These are phyloP conservation scores for Phortica variegata DNA, from an alignment of 1,140 invertebrate species.

Conservation along the genomic window DNA sequence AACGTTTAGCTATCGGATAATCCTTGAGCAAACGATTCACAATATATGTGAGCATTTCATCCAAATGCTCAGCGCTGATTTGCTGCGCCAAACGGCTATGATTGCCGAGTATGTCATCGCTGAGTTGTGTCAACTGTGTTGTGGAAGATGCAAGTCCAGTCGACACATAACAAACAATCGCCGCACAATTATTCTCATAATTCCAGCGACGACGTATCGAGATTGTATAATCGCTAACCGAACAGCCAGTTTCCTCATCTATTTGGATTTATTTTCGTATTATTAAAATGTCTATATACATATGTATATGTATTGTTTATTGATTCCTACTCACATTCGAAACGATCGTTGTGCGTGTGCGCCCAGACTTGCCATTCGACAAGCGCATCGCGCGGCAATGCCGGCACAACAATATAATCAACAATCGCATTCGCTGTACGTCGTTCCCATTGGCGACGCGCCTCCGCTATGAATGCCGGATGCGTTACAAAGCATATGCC, in stretches of 20 bases:
- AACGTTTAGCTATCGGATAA: slow-evolving; percentile 56
- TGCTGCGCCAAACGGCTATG: slow-evolving; percentile 59
- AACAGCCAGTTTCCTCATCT: slow-evolving; percentile 87
- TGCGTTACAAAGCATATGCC: slow-evolving; percentile 81
- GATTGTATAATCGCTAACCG: slow-evolving; percentile 75
- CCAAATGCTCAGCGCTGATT: slow-evolving; percentile 64
- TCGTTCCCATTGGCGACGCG: slow-evolving; percentile 76
- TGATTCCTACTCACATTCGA: slow-evolving; percentile 78
- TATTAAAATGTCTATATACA: no score
- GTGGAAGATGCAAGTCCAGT: slow-evolving; percentile 68
- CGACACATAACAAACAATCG: slow-evolving; percentile 78
- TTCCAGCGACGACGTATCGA: slow-evolving; percentile 81
- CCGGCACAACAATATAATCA: slow-evolving; percentile 80
- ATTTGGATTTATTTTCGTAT: slow-evolving; percentile 17
- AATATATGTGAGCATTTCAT: slow-evolving; percentile 71
- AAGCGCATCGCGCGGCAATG: slow-evolving; percentile 75
- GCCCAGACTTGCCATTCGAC: slow-evolving; percentile 93
- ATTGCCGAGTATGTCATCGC: slow-evolving; percentile 61
- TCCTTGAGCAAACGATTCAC: slow-evolving; percentile 72
- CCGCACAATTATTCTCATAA: slow-evolving; percentile 83
- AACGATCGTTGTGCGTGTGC: slow-evolving; percentile 80
- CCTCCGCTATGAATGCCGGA: slow-evolving; percentile 68
- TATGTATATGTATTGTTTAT: no score
- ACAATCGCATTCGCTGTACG: slow-evolving; percentile 84
- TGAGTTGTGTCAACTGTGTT: slow-evolving; percentile 63